These are phyloP conservation scores for Caranx ignobilis DNA, from an alignment of 2,113 vertebrate species.

Conservation along the genomic window DNA sequence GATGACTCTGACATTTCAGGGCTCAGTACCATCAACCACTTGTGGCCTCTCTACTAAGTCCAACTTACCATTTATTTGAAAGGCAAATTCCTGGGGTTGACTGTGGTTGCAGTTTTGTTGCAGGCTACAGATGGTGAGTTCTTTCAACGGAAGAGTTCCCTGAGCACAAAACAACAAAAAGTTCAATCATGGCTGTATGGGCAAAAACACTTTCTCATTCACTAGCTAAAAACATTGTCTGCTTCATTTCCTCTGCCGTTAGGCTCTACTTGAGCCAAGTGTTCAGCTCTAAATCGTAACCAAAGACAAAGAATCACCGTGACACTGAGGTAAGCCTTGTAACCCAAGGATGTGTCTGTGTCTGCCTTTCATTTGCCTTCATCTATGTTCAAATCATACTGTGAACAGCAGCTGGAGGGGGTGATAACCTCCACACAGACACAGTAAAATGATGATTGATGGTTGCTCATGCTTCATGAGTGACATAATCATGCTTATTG, in stretches of 20 bases:
- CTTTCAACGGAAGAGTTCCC: slow-evolving; percentile 92
- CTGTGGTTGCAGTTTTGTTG: slow-evolving; percentile 79
- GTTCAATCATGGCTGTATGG: background rate
- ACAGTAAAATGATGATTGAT: slow-evolving; percentile 67
- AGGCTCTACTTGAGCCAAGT: slow-evolving; percentile 6
- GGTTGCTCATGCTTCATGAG: slow-evolving; percentile 55
- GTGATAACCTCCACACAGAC: slow-evolving; percentile 13
- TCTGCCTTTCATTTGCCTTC: slow-evolving; percentile 43
- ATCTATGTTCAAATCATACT: slow-evolving; percentile 57
- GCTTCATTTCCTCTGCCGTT: background rate
- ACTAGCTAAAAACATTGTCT: background rate
- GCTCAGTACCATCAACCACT: slow-evolving; percentile 20
- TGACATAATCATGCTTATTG: slow-evolving; percentile 34
- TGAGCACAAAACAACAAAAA: slow-evolving; percentile 70
- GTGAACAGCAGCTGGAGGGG: slow-evolving; percentile 24
- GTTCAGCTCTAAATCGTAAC: background rate
- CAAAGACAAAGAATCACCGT: slow-evolving; percentile 16
- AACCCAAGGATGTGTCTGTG: slow-evolving; percentile 35
- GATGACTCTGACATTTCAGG: slow-evolving; percentile 25
- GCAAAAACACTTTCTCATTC: slow-evolving; percentile 3
- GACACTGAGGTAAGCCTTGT: slow-evolving; percentile 17
- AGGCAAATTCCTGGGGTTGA: slow-evolving; percentile 84
- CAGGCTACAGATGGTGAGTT: slow-evolving; percentile 86
- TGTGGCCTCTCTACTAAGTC: slow-evolving; percentile 5
- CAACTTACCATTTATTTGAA: slow-evolving; percentile 91